Conservation (phyloP, 2,797 vertebrate genomes). For the Xenops minutus region DNA sequence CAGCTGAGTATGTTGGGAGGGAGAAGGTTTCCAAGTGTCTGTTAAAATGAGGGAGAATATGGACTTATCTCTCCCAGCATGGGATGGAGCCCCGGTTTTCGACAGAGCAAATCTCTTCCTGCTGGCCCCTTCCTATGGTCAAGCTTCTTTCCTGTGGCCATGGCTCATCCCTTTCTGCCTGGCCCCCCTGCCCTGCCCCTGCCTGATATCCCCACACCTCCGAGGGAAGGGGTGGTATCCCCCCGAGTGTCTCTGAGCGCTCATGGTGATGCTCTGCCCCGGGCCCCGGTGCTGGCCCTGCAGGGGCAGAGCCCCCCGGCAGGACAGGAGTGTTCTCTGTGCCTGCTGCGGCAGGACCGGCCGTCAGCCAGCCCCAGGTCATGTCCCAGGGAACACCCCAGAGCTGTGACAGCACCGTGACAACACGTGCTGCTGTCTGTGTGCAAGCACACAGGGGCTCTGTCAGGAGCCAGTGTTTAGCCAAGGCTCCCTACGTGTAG, state of each 20-base stretch:
- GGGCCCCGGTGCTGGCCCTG: neutral
- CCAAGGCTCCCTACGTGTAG: neutral
- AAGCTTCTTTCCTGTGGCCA: neutral
- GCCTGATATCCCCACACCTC: neutral
- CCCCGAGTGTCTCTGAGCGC: fast-evolving
- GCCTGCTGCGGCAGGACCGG: too few species aligned
- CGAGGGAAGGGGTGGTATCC: fast-evolving
- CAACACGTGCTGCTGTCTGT: neutral
- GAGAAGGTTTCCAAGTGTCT: neutral
- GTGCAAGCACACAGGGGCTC: neutral
- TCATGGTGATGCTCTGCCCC: neutral
- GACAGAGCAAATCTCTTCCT: neutral
- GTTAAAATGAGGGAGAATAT: neutral
- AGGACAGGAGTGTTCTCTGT: fast-evolving
- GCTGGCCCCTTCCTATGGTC: neutral
- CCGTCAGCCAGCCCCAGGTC: fast-evolving
- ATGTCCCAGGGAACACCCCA: neutral
- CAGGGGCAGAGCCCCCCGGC: neutral
- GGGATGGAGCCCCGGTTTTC: neutral
- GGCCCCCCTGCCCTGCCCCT: fast-evolving
- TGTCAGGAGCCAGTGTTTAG: neutral
- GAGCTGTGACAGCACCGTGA: neutral
- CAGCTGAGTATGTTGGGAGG: fast-evolving
- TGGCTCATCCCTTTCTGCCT: neutral
- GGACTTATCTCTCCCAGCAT: neutral